Evolutionary conservation across 53 echinoderm and acorn worm genomes (phyloP).

Genomic region (Zoroaster sp.): DNA sequence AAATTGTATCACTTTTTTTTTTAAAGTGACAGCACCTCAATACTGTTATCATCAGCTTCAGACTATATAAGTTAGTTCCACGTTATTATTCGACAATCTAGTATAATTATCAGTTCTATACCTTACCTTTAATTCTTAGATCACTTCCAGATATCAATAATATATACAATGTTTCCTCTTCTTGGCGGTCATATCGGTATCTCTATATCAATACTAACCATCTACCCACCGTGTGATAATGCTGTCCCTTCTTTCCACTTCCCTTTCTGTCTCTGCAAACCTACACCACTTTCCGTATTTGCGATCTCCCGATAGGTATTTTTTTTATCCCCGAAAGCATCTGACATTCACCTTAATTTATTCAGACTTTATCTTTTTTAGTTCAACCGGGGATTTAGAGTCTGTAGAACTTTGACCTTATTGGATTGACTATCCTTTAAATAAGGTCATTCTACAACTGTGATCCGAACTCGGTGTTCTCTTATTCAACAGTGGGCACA

Average conservation of each 20-base stretch:
- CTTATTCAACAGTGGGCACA: not conserved
- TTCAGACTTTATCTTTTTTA: constrained; percentile 20
- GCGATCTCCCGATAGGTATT: not conserved
- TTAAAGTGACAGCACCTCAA: too few species aligned
- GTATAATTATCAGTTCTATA: too few species aligned
- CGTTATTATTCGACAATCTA: too few species aligned
- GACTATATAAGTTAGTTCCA: too few species aligned
- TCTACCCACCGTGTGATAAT: not conserved
- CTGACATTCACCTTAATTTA: constrained; percentile 9
- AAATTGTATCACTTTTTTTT: too few species aligned
- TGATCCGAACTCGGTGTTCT: not conserved
- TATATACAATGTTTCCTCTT: not conserved
- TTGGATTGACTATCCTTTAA: not conserved
- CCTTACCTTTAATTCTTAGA: too few species aligned
- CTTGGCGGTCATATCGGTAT: not conserved
- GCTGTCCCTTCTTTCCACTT: not conserved
- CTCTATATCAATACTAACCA: not conserved
- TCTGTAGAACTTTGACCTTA: not conserved
- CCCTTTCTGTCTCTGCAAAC: not conserved
- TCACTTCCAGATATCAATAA: too few species aligned
- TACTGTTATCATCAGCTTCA: too few species aligned
- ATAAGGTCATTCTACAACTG: not conserved
- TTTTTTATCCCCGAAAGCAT: not conserved
- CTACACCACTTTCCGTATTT: not conserved
- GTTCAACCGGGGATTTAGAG: not conserved